Percentiles rank a stretch among this genome's conserved stretches.
Conservation (phyloP, 1,140 invertebrate species). For the Drosophila bocki region DNA sequence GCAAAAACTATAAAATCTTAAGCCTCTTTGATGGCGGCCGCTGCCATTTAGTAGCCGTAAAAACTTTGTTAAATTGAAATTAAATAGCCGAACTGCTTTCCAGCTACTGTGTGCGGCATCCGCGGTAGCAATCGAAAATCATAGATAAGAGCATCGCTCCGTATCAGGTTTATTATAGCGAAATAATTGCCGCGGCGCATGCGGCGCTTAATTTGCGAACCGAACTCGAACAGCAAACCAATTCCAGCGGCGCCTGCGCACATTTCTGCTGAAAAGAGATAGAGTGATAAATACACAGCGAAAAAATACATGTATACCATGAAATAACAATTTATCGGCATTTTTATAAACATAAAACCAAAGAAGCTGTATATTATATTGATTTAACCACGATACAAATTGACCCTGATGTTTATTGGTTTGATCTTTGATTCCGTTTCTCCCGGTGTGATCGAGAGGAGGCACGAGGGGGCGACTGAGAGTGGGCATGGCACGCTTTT, state of each 20-base stretch:
- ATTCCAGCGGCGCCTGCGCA: conserved; percentile 33
- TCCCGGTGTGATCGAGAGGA: conserved; percentile 1
- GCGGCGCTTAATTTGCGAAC: conserved; percentile 68
- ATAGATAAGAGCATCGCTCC: conserved; percentile 47
- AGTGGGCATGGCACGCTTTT: conserved; percentile 49
- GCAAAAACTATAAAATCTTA: conserved; percentile 3
- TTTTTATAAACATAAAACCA: not conserved
- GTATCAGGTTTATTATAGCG: conserved; percentile 62
- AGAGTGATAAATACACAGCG: not conserved
- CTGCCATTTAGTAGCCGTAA: conserved; percentile 11
- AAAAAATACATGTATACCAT: not conserved
- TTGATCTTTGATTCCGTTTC: conserved; percentile 2
- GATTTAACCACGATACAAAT: not conserved
- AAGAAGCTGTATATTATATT: not conserved
- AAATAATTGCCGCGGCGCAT: conserved; percentile 71
- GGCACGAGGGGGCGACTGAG: not conserved
- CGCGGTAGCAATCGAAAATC: conserved; percentile 38
- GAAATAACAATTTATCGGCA: no score
- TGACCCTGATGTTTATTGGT: not conserved
- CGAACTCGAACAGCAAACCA: conserved; percentile 14
- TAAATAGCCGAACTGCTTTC: conserved; percentile 27
- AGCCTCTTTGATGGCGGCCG: conserved; percentile 6
- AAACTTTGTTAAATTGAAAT: conserved; percentile 46
- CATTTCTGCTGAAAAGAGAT: conserved; percentile 10
- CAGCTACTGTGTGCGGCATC: conserved; percentile 40